phyloP scores from a whole-genome alignment of 2,888 invertebrate genomes.

The Eristalis tenax region DNA sequence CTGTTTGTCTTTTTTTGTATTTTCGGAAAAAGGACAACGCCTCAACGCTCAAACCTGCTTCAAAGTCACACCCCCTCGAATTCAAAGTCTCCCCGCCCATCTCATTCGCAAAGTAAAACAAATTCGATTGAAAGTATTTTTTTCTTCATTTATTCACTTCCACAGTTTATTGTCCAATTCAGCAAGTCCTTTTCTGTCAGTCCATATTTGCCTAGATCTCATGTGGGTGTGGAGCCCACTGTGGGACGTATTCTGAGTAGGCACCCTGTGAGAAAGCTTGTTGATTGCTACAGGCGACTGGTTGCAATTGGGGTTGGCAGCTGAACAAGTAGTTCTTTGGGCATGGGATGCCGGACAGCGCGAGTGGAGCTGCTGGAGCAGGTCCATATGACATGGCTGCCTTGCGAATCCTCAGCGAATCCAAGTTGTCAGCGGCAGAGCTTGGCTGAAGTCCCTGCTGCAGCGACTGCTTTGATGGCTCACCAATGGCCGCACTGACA shows the following conservation, averaged over 20 bases:
- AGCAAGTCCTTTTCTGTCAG: neutral
- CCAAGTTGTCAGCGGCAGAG: constrained; percentile 43
- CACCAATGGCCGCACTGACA: constrained; percentile 28
- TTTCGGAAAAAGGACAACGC: no score
- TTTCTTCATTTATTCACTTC: constrained; percentile 33
- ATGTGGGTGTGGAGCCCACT: constrained; percentile 34
- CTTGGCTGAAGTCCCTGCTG: constrained; percentile 22
- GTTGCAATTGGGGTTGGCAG: constrained; percentile 57
- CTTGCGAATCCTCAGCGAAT: constrained; percentile 61
- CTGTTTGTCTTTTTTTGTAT: no score
- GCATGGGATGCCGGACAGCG: constrained; percentile 50
- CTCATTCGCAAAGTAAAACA: neutral
- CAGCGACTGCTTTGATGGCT: constrained; percentile 24
- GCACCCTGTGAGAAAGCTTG: constrained; percentile 39
- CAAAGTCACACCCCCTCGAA: neutral
- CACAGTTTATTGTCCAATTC: neutral
- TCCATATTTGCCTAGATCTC: constrained; percentile 33
- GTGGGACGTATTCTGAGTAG: constrained; percentile 54
- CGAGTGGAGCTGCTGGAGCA: constrained; percentile 18
- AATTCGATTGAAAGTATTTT: neutral
- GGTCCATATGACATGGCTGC: constrained; percentile 55
- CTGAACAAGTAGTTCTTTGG: constrained; percentile 66
- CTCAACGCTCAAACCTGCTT: no score
- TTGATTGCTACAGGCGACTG: constrained; percentile 47
- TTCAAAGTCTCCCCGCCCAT: no score